phyloP scores from a whole-genome alignment of 1,140 invertebrate genomes.

The Teleogryllus occipitalis region DNA sequence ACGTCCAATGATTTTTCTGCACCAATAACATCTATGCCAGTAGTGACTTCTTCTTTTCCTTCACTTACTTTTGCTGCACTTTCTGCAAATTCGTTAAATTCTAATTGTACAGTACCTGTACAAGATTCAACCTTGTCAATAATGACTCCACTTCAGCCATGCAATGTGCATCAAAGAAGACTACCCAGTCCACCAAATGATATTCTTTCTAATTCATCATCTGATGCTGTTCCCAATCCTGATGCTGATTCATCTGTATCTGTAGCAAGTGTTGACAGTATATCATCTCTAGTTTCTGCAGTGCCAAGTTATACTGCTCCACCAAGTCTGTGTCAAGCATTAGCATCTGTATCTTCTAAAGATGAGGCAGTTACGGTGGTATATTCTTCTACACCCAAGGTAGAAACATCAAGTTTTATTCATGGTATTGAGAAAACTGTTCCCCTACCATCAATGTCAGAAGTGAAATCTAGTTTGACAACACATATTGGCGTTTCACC shows the following conservation, averaged over 20 bases:
- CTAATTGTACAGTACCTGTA: not conserved
- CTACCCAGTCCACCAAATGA: not conserved
- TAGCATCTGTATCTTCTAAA: slow-evolving; percentile 8
- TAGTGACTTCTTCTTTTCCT: not conserved
- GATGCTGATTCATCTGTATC: not conserved
- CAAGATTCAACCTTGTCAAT: not conserved
- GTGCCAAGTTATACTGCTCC: not conserved
- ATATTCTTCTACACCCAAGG: slow-evolving; percentile 15
- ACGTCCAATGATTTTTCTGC: not conserved
- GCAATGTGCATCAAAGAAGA: not conserved
- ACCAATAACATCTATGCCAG: not conserved
- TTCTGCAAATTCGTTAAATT: not conserved
- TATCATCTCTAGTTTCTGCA: not conserved
- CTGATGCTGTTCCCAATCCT: not conserved
- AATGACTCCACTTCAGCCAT: not conserved
- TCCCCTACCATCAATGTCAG: slow-evolving; percentile 11
- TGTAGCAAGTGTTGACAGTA: not conserved
- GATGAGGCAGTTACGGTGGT: slow-evolving; percentile 17
- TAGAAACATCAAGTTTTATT: slow-evolving; percentile 10
- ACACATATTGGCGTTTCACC: not conserved
- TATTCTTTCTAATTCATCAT: not conserved
- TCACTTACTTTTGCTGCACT: not conserved
- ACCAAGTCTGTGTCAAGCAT: not conserved
- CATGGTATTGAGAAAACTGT: slow-evolving; percentile 7
- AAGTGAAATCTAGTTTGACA: slow-evolving; percentile 3